Base-by-base conservation (phyloP, 2,888 invertebrate species). In the Aethes cnicana region DNA sequence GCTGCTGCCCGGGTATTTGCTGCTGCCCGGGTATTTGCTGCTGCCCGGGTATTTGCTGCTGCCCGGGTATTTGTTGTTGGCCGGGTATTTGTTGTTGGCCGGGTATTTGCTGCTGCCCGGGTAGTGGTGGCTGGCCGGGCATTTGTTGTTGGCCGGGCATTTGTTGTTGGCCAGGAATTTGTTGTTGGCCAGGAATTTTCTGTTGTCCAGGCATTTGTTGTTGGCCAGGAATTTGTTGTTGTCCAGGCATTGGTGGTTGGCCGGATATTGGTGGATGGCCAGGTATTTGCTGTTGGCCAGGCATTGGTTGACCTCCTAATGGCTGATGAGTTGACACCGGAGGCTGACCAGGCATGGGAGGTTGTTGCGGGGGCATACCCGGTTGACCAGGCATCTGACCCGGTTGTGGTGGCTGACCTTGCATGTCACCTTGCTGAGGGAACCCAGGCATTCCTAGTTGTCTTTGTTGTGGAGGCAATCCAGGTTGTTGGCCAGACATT, bases 1-100 rank as follows among this genome's bases (percentile, higher is more conserved):
- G 33, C 5, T 35, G 46, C 18, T 35, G 46, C 7, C 33, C 33
- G 17, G 25, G n/a, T 46, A 44, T 26, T 56, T 65, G 42, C 50
- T 57, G 41, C 30, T 47, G 47, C 1, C 32, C 41, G 7, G 37
- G 44, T 55, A 77, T 64, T 7, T 74, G 70, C 1, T 69, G 67
- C 54, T 69, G 63, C 0, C 75, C 73, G 35, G 69, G 63, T 30
- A 57, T 26, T 48, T 64, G 73, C 2, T 59, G 64, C 25, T 47
- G 53, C 1, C 52, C 46, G 3, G 44, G 57, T 47, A 53, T 56
- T 8, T 23, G 53, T 1, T 54, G 56, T 21, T 61, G 68, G 0
- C 75, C 79, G 12, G 74, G 71, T 55, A 77, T 64, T 7, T 74
- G 70, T 1, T 69, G 67, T 54, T 69, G 63, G 0, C 75, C 73